These are phyloP conservation scores for Lepus timidus DNA, from an alignment of 2,113 vertebrate species.

Conservation along the genomic window DNA sequence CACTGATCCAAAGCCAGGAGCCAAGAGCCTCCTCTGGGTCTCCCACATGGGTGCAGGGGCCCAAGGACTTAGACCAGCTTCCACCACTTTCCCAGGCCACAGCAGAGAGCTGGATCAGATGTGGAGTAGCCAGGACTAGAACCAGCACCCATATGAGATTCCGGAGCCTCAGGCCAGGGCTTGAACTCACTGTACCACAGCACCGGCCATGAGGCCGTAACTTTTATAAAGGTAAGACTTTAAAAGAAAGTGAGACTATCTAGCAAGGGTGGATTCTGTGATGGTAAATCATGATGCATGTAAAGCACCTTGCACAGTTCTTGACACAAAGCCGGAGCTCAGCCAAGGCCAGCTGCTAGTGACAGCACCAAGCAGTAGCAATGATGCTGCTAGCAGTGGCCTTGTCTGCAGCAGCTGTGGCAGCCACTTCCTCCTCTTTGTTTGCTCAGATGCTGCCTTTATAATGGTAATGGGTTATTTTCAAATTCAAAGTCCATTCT, in stretches of 20 bases:
- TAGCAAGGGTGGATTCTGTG: neutral
- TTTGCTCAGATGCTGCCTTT: constrained; percentile 73
- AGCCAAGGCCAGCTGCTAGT: neutral
- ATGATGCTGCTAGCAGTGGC: neutral
- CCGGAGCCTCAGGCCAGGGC: too few relatives aligned
- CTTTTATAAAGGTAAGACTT: neutral
- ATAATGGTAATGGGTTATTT: constrained; percentile 74
- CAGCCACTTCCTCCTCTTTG: neutral
- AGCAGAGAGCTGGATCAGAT: too few relatives aligned
- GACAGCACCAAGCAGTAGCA: fast-evolving
- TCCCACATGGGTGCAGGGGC: too few relatives aligned
- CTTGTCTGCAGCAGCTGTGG: neutral
- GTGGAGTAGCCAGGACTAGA: too few relatives aligned
- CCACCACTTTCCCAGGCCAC: too few relatives aligned
- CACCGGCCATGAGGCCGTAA: neutral
- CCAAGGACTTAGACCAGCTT: too few relatives aligned
- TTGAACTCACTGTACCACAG: too few relatives aligned
- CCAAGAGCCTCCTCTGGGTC: too few relatives aligned
- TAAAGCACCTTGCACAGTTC: neutral
- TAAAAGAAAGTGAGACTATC: neutral
- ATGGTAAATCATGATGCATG: neutral
- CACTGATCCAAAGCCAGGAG: too few relatives aligned
- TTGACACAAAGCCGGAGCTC: neutral
- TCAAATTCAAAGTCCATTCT: constrained; percentile 77
- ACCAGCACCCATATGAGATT: too few relatives aligned